phyloP scores from a whole-genome alignment of 35 echinoderm and acorn worm genomes.

The Holothuria glaberrima region DNA sequence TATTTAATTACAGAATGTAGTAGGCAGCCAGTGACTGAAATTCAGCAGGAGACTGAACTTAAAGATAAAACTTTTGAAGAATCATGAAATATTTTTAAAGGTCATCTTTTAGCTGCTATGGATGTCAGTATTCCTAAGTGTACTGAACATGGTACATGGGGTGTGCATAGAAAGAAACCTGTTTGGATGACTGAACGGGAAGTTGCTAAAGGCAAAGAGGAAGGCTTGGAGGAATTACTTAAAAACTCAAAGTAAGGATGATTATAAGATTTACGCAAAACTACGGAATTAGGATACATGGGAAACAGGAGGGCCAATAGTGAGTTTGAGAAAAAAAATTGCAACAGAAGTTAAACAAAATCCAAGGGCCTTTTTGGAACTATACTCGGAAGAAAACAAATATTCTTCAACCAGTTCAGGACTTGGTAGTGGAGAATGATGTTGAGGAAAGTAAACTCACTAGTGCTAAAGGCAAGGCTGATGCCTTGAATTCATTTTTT shows the following conservation, averaged over 20 bases:
- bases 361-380: background rate
- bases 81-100: constrained; percentile 10
- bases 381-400: background rate
- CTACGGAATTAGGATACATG: constrained; percentile 42
- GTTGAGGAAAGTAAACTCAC: background rate
- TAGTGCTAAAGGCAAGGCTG: too few species aligned
- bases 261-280: constrained; percentile 37
- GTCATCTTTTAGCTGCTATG: background rate
- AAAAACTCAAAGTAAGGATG: background rate
- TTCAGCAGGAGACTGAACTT: background rate
- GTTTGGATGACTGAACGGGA: background rate
- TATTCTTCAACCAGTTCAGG: background rate
- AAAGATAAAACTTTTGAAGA: background rate
- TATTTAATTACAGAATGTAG: background rate
- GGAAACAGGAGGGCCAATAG: constrained; percentile 45
- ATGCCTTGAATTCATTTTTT: background rate
- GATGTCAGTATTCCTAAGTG: background rate
- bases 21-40: too few species aligned
- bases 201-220: background rate
- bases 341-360: background rate
- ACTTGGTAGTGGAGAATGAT: background rate
- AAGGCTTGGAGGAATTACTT: constrained; percentile 36
- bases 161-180: background rate
- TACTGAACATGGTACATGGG: background rate
- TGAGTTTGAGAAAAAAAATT: constrained; percentile 43